Evolutionary conservation across 2,113 vertebrate genomes (phyloP), one percentile per base, ranked within the genome.

Genomic region (Tautogolabrus adspersus): DNA sequence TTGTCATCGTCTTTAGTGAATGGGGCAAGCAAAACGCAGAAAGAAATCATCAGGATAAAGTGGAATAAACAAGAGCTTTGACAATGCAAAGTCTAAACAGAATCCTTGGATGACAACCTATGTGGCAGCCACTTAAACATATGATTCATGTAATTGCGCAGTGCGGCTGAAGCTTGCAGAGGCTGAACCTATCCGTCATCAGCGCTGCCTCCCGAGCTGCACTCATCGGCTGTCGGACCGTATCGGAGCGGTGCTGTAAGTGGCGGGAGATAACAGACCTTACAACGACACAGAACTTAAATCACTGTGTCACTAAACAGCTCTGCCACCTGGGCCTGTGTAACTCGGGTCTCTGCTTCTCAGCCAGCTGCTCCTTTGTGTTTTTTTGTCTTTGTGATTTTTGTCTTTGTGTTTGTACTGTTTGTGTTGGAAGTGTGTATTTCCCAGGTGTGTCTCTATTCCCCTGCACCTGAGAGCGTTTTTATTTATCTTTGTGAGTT

Each of bases 241-340:
- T 90, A 87, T 87, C 82, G 63, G 77, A 77, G 26, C 11, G 56
- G 78, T 60, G 81, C 72, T 66, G 89, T 90, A 85, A 89, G 84
- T 47, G 47, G 57, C 47, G 34, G 60, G 11, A 92, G 93, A 94
- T 94, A 93, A 92, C 87, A 38, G 75, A 68, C 74, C 86, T 56
- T 6, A 40, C 59, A 3, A 34, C 15, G 88, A 89, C 91, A 89
- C 83, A 16, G 70, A 72, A 82, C 87, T 58, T 94, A 91, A 93
- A 93, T 94, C 91, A 93, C 81, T 47, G 72, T 93, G 92, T 91
- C 92, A 91, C 86, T 77, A 90, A 82, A 83, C 70, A 77, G 77
- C 84, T 8, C 66, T 38, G 83, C 86, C 87, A 90, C 86, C 91
- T 58, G 83, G 83, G 82, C 72, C 80, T 47, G 73, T 42, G 3